Base-by-base conservation (phyloP, 2,113 vertebrate species). In the Mionectes macconnelli region DNA sequence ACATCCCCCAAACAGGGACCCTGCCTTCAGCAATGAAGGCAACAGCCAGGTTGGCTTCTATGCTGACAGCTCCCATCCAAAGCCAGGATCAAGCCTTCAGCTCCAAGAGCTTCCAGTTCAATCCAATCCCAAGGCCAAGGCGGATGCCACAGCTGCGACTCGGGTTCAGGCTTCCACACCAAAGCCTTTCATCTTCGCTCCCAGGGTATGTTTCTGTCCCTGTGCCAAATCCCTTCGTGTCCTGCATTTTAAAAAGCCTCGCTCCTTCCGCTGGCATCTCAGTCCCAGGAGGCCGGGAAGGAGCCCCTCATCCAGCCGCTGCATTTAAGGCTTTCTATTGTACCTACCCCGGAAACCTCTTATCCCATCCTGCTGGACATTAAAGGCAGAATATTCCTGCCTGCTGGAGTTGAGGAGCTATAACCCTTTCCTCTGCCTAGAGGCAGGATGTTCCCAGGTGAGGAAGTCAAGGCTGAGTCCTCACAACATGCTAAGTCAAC, bases 241-340 rank as follows among this genome's bases (percentile, higher is more conserved):
- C 53, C 75, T 68, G 60, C 31, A 39, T 92, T 86, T 92, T 64
- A 69, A 90, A 83, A 85, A 62, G 49, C 49, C 78, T 72, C 5
- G 0, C 30, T 83, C 49, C 70, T 69, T 93, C 79, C 86, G 88
- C 83, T 83, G 79, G 63, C 80, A 88, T n/a, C 44, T 60, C 44
- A 8, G 33, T 64, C 53, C 37, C 44, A 56, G 57, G 22, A 75
- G 56, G 60, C 39, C 74, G 42, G 39, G 56, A 81, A 84, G 30
- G 37, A 88, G 31, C 4, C 14, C 39, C 62, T 84, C 0, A 0
- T 24, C 2, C 0, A 78, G 42, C 31, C 0, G 0, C 40, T 67
- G 19, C 15, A 24, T 47, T 76, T 80, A 88, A 90, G n/a, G 79
- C 17, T 93, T 82, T 39, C 52, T 42, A 19, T 45, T 63, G 69